Evolutionary conservation across 2,797 vertebrate genomes (phyloP), one percentile per base, ranked within the genome.

Genomic region (Rhadinocentrus ornatus): DNA sequence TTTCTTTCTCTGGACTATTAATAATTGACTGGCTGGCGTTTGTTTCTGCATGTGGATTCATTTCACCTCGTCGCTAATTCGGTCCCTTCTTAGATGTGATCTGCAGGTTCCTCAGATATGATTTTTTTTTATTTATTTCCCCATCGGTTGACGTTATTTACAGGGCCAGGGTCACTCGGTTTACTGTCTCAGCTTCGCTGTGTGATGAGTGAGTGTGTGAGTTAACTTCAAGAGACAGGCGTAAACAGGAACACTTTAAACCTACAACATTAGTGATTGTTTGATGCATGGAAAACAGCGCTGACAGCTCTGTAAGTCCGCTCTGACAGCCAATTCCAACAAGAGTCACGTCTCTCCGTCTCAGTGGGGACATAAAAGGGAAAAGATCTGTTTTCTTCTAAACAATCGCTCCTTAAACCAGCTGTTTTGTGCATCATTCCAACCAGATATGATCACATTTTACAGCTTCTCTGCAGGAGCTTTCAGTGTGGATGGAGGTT

Each of bases 121-220:
- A 18, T 53, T 62, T 39, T 62, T 44, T 6, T 44, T 48, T 52
- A 2, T 44, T 69, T 46, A 39, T 72, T 61, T 71, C 18, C n/a
- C 32, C 13, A 32, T 75, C 2, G 58, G 78, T 88, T 90, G 89
- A 89, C 81, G 88, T 90, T 91, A 88, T 92, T 91, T 87, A 78
- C 84, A 74, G 50, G 41, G 50, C 66, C 12, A 7, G 62, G 85
- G 82, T 86, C 76, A 39, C 24, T 5, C 66, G n/a, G 78, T 77
- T 80, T 10, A 77, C 65, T 46, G 82, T 65, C 83, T 80, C 80
- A 1, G 65, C 81, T 76, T 65, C 54, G 61, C 62, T 32, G 81
- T 71, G 65, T 88, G 85, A 88, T 72, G 86, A 34, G 62, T 0
- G 58, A 56, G 64, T 16, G 66, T 71, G 71, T 29, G 75, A 66